Percentiles rank a stretch among this genome's conserved stretches.
These are phyloP conservation scores for Cataglyphis cursor DNA, from an alignment of 2,888 invertebrate species.

Conservation along the genomic window DNA sequence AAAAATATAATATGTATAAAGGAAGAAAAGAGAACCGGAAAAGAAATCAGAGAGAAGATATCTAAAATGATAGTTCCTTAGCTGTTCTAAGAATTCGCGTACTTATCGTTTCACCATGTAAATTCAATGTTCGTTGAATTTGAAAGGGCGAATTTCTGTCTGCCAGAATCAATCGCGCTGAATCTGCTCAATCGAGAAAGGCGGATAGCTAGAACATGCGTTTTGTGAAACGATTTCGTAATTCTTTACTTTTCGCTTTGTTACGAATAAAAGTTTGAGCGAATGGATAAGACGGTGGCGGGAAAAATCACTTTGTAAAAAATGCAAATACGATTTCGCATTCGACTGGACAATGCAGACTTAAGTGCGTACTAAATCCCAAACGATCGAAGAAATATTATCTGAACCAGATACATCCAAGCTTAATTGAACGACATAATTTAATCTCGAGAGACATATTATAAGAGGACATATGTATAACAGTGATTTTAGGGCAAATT, in stretches of 20 bases:
- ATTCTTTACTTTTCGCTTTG: slow-evolving; percentile 11
- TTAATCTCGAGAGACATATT: slow-evolving; percentile 9
- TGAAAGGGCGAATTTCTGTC: slow-evolving; percentile 37
- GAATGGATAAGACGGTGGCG: background rate
- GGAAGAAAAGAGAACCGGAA: background rate
- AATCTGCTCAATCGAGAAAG: slow-evolving; percentile 19
- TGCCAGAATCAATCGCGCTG: slow-evolving; percentile 38
- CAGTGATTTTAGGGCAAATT: background rate
- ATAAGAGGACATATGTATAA: background rate
- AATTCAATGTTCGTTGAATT: slow-evolving; percentile 39
- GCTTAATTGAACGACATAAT: background rate
- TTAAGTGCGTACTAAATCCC: slow-evolving; percentile 11
- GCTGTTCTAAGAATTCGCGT: slow-evolving; percentile 10
- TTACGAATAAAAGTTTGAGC: slow-evolving; percentile 39
- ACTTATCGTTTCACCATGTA: slow-evolving; percentile 40
- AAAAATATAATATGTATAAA: background rate
- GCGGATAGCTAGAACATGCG: slow-evolving; percentile 24
- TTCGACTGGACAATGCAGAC: slow-evolving; percentile 30
- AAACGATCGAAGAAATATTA: slow-evolving; percentile 36
- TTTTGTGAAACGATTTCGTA: slow-evolving; percentile 13
- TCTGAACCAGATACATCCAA: slow-evolving; percentile 4
- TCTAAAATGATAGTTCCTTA: slow-evolving; percentile 3
- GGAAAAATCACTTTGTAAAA: slow-evolving; percentile 42
- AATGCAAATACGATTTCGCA: slow-evolving; percentile 33
- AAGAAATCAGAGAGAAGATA: background rate